phyloP scores from a whole-genome alignment of 2,797 vertebrate species.

The Enteromius mattozi region DNA sequence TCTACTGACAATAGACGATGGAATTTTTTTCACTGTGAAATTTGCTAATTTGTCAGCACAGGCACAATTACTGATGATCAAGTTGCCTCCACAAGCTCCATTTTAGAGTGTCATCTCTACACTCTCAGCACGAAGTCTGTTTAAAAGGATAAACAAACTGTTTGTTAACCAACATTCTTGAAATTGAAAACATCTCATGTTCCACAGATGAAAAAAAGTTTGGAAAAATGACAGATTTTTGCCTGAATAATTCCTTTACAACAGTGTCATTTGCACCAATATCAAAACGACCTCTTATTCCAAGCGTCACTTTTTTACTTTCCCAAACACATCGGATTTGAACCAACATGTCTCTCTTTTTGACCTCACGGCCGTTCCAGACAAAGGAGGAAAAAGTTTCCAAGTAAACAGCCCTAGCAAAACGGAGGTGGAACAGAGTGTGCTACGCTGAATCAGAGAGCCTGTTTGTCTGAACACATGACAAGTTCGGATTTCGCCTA shows the following conservation, averaged over 20 bases:
- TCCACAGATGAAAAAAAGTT: background rate
- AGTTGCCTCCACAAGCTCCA: background rate
- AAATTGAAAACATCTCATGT: background rate
- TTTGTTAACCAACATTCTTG: background rate
- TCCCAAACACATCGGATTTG: background rate
- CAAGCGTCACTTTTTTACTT: background rate
- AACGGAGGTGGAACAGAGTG: background rate
- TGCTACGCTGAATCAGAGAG: constrained; percentile 37
- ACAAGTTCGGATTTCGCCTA: constrained; percentile 23
- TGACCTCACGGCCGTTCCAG: constrained; percentile 1
- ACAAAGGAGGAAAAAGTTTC: background rate
- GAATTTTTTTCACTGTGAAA: background rate
- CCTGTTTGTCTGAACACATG: constrained; percentile 34
- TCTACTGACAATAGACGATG: background rate
- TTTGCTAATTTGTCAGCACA: background rate
- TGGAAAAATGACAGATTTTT: background rate
- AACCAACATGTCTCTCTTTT: background rate
- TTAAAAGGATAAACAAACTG: background rate
- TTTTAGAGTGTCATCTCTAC: background rate
- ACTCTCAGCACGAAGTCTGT: background rate
- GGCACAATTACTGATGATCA: background rate
- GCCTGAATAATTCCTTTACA: background rate
- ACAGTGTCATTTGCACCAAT: background rate
- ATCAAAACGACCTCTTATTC: background rate
- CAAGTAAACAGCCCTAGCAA: background rate